phyloP scores from a whole-genome alignment of 1,140 invertebrate genomes.

The Macrocentrus cingulum region DNA sequence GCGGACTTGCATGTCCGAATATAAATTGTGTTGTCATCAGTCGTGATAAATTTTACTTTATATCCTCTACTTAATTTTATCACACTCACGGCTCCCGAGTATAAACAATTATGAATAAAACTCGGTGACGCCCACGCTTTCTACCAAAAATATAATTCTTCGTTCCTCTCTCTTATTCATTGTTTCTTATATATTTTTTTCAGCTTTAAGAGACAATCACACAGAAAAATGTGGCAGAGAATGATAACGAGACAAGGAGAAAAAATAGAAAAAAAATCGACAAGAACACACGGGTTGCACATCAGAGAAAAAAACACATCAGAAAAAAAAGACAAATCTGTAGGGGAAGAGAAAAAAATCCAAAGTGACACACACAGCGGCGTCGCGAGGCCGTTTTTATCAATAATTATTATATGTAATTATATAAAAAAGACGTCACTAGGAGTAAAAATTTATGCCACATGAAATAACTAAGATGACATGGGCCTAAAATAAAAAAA shows the following conservation, averaged over 20 bases:
- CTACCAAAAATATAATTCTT: neutral
- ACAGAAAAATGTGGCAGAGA: neutral
- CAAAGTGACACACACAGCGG: conserved; percentile 42
- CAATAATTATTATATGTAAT: conserved; percentile 34
- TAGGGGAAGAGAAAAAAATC: conserved; percentile 22
- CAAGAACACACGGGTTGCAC: conserved; percentile 32
- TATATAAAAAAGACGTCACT: too few species aligned
- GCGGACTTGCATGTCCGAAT: conserved; percentile 12
- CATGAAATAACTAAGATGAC: too few species aligned
- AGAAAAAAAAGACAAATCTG: conserved; percentile 27
- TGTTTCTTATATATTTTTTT: conserved; percentile 29
- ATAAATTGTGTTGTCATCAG: conserved; percentile 18
- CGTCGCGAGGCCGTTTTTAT: conserved; percentile 52
- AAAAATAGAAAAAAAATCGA: conserved; percentile 32
- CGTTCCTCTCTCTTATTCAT: conserved; percentile 26
- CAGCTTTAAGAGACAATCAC: conserved; percentile 16
- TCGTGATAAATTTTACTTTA: conserved; percentile 26
- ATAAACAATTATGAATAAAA: conserved; percentile 22
- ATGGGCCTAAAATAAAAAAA: too few species aligned
- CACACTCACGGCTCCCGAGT: conserved; percentile 4
- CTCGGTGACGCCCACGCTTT: conserved; percentile 2
- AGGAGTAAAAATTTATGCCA: too few species aligned
- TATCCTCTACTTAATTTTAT: conserved; percentile 14
- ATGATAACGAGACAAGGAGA: conserved; percentile 1
- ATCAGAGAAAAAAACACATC: conserved; percentile 37